phyloP scores from a whole-genome alignment of 2,113 vertebrate genomes.

The Anhinga anhinga region DNA sequence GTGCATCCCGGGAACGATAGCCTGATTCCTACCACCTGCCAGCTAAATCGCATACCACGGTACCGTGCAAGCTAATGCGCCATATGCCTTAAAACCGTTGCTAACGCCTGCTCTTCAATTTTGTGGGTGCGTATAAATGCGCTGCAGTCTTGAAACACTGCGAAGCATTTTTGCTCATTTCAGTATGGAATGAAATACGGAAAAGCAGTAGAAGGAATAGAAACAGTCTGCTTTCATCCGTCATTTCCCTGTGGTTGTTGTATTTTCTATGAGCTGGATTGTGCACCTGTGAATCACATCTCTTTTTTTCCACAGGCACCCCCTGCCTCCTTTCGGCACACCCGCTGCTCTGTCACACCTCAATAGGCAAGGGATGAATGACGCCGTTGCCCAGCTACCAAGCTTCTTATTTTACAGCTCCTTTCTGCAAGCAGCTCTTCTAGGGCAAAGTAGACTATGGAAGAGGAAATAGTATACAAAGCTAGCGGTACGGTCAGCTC shows the following conservation, averaged over 20 bases:
- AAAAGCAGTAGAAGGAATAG: not conserved
- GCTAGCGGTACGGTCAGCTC: not conserved
- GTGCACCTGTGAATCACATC: not conserved
- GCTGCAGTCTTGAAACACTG: not conserved
- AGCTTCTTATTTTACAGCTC: not conserved
- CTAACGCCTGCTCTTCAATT: not conserved
- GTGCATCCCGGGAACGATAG: not conserved
- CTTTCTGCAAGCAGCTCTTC: not conserved
- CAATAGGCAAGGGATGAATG: not conserved
- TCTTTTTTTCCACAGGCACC: not conserved
- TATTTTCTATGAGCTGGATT: not conserved
- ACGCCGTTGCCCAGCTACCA: not conserved
- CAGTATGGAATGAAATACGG: not conserved
- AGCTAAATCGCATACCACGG: not conserved
- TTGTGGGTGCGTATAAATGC: not conserved
- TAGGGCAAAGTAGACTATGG: not conserved
- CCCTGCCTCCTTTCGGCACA: not conserved
- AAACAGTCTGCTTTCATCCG: not conserved
- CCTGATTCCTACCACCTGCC: not conserved
- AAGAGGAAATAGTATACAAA: not conserved
- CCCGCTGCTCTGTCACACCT: not conserved
- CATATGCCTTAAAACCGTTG: not conserved
- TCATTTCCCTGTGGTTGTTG: not conserved
- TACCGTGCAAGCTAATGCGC: accelerated
- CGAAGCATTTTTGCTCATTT: not conserved